Evolutionary conservation across 2,797 vertebrate genomes (phyloP), one percentile per base, ranked within the genome.

Genomic region (Lutjanus argentimaculatus): DNA sequence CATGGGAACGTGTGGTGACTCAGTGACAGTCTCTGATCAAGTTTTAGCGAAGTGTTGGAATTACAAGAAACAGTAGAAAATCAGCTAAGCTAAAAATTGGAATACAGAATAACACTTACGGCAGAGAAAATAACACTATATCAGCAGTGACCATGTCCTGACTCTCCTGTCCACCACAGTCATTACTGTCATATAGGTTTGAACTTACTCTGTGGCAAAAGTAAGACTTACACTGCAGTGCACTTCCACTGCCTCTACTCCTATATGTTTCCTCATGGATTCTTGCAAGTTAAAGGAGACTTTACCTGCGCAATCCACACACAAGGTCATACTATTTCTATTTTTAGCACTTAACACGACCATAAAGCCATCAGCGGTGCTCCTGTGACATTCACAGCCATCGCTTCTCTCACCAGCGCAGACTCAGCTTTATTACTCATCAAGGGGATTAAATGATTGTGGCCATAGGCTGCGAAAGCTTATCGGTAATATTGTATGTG

Each of bases 251-350:
- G 19, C 48, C 51, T 19, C 0, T 14, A 15, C 13, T 46, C n/a
- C 30, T 21, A 45, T 8, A 6, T 25, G 46, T 19, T 51, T 17
- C 30, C 45, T 40, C 11, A 40, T n/a, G 2, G 63, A 49, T 25
- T 21, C 15, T 17, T 43, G 40, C 1, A 3, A 46, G 45, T 30
- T 46, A 49, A 57, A 67, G 42, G 10, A 22, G 8, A 57, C 64
- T 7, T 22, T 40, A 68, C 55, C 25, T 45, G 8, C 16, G 22
- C 57, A 64, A 17, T 48, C 58, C 42, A 0, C 0, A 48, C n/a
- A 10, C 72, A 74, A 83, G 66, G 80, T 80, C 80, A 67, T 12
- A 71, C 10, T 22, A 14, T 17, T 61, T 56, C 52, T 21, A 45
- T 62, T 16, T 72, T 62, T 63, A 59, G 70, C 21, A 19, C 16